Evolutionary conservation across 2,888 invertebrate genomes (phyloP), one percentile per base, ranked within the genome.

Genomic region (Phoenoteleia sp.): DNA sequence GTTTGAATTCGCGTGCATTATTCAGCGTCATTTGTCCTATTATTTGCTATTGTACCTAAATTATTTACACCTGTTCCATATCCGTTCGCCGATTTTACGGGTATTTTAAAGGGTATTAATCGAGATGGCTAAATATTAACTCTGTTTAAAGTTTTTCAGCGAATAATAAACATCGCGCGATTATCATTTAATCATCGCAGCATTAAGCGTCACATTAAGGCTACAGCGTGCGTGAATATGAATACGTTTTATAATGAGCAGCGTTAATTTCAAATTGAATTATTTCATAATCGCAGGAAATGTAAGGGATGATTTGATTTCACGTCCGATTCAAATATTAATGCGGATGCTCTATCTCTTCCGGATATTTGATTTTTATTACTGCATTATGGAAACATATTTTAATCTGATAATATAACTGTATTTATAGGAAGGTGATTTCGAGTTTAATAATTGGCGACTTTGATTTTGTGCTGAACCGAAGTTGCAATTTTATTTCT

Each of bases 61-160:
- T 81, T 81, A 77, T 82, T 82, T 76, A 72, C 72, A 82, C 56
- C 72, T 72, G 82, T 82, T 77, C 45, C 42, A 76, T 69, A 66
- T 58, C 42, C 29, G 39, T 7, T 19, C 60, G 21, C 42, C 15
- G 23, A 67, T 52, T 62, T 52, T 42, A 47, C 64, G 54, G 17
- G 6, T 81, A 74, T 74, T 67, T 74, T 81, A 64, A 17, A 42
- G 54, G 71, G 62, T 15, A 27, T 72, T 66, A 60, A 81, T 49
- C 49, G 42, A 42, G 2, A 9, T 25, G 33, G 7, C 69, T 75
- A 62, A 71, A 69, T 62, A 71, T 56, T 71, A 81, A 81, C 45
- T 15, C 36, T 15, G 36, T 71, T 69, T 72, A n/a, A 29, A 71
- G 23, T 75, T 71, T 80, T 64, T 64, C 5, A 39, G 17, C 47